phyloP scores from a whole-genome alignment of 2,113 vertebrate genomes.

The Brachypodius melanocephalos region DNA sequence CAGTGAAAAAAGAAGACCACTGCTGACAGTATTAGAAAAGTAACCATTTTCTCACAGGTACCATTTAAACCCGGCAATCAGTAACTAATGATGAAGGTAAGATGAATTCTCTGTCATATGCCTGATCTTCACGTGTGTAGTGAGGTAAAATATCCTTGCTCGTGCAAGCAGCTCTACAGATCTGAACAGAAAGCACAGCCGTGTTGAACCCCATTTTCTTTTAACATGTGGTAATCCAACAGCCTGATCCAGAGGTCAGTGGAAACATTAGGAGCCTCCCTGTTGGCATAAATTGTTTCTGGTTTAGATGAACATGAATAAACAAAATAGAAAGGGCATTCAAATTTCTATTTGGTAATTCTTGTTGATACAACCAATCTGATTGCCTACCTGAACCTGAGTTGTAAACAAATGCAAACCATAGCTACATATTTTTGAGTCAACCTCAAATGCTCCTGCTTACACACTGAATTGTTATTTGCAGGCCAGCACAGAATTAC shows the following conservation, averaged over 20 bases:
- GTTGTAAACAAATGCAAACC: not conserved
- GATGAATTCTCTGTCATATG: not conserved
- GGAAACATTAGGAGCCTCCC: not conserved
- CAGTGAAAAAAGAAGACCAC: not conserved
- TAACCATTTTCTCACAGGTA: not conserved
- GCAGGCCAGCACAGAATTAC: not conserved
- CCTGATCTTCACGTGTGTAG: not conserved
- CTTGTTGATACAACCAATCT: not conserved
- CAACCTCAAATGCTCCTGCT: not conserved
- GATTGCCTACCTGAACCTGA: not conserved
- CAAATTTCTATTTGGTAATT: not conserved
- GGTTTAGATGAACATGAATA: not conserved
- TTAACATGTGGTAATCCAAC: not conserved
- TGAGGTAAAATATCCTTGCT: not conserved
- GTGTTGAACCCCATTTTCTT: not conserved
- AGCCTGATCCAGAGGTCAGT: not conserved
- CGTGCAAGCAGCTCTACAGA: not conserved
- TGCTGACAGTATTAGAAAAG: not conserved
- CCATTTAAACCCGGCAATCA: not conserved
- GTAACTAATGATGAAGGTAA: not conserved
- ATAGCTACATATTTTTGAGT: not conserved
- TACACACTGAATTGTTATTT: not conserved
- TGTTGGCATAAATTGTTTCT: not conserved
- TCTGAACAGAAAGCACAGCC: not conserved
- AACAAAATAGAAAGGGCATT: not conserved